Evolutionary conservation across 2,888 invertebrate genomes (phyloP).

Genomic region (Pelosia muscerda): DNA sequence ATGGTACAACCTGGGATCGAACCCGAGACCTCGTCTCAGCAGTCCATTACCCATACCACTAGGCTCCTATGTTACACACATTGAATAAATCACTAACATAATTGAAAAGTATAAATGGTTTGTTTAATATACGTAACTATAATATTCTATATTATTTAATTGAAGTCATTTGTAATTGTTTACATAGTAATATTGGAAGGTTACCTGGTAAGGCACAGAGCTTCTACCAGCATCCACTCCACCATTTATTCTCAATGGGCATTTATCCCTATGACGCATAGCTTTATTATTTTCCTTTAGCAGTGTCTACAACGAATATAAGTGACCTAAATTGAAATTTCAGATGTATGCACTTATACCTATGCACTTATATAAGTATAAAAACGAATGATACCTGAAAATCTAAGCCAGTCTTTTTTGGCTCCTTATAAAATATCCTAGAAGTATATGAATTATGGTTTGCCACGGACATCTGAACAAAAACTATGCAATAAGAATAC

Average conservation of each 20-base stretch:
- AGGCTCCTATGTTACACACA: no score
- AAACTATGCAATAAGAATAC: background rate
- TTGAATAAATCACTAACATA: no score
- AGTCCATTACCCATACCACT: no score
- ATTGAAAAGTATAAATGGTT: no score
- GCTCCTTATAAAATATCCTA: background rate
- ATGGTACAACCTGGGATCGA: no score
- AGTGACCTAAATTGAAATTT: background rate
- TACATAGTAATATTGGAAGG: background rate
- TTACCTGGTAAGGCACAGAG: conserved; percentile 18
- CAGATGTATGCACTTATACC: background rate
- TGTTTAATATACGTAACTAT: background rate
- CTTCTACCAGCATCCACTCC: background rate
- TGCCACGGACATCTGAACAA: background rate
- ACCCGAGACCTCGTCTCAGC: no score
- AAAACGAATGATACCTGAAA: background rate
- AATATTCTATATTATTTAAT: no score
- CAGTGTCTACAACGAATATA: background rate
- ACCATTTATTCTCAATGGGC: conserved; percentile 17
- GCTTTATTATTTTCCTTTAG: background rate
- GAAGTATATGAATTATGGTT: background rate
- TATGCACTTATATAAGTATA: background rate
- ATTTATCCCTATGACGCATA: background rate
- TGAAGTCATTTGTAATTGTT: no score
- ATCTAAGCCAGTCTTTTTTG: background rate